Evolutionary conservation across 2,888 invertebrate species (phyloP).

Genomic region (Lasioglossum marginatum): DNA sequence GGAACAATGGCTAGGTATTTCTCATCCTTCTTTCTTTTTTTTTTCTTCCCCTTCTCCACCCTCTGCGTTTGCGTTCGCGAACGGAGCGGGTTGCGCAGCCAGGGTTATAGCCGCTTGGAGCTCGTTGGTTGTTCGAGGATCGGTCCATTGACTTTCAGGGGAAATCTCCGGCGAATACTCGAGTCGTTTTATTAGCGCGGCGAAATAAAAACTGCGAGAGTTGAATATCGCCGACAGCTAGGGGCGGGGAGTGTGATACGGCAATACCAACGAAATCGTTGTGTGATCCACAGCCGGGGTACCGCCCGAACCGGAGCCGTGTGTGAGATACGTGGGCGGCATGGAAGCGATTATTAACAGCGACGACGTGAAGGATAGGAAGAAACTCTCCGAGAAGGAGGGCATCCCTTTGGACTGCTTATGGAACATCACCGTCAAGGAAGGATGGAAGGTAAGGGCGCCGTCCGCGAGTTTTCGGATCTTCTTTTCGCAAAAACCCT

Average conservation of each 20-base stretch:
- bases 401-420: constrained; percentile 90
- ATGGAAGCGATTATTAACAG: constrained; percentile 86
- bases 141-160: not conserved
- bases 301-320: constrained; percentile 87
- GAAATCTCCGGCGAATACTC: not conserved
- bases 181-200: not conserved
- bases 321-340: constrained; percentile 86
- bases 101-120: not conserved
- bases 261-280: constrained; percentile 56
- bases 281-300: constrained; percentile 81
- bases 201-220: constrained; percentile 3
- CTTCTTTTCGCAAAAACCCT: not conserved
- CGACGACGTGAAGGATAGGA: constrained; percentile 86
- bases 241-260: constrained; percentile 64
- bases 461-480: not conserved
- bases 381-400: constrained; percentile 85
- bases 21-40: not conserved
- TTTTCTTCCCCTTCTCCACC: not conserved
- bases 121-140: not conserved
- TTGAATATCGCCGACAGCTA: not conserved
- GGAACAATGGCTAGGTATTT: constrained; percentile 27
- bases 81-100: not conserved
- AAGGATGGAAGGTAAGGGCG: constrained; percentile 87
- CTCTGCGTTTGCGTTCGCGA: not conserved
- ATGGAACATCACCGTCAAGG: constrained; percentile 89